These are phyloP conservation scores for Conistra vaccinii DNA, from an alignment of 2,888 invertebrate species.

Conservation along the genomic window DNA sequence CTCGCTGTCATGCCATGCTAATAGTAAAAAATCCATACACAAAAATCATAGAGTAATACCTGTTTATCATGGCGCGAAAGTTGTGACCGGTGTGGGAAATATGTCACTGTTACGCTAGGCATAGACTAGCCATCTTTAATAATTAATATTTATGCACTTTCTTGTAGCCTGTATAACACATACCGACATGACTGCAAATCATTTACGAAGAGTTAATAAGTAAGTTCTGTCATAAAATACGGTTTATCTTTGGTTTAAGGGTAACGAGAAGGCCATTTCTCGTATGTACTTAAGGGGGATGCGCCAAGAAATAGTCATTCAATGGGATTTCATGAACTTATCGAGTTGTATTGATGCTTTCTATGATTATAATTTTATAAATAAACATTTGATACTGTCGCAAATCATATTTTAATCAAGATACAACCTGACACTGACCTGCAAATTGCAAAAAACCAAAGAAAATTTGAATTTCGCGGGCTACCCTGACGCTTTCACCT, in stretches of 20 bases:
- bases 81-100: conserved; percentile 60
- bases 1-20: conserved; percentile 37
- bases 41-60: conserved; percentile 49
- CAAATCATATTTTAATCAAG: too few species aligned
- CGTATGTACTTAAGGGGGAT: too few species aligned
- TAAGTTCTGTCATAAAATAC: background rate
- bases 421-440: too few species aligned
- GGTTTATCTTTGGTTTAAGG: background rate
- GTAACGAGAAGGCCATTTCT: background rate
- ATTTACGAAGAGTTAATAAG: background rate
- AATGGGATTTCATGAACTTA: too few species aligned
- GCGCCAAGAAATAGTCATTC: too few species aligned
- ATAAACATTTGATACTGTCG: too few species aligned
- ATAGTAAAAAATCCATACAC: conserved; percentile 44
- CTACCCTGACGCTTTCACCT: too few species aligned
- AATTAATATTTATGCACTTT: conserved; percentile 61
- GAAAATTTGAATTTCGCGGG: too few species aligned
- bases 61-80: conserved; percentile 57
- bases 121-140: conserved; percentile 50
- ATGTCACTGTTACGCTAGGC: conserved; percentile 57
- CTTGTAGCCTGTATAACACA: conserved; percentile 18
- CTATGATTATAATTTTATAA: too few species aligned
- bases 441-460: too few species aligned
- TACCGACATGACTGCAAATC: background rate
- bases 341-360: too few species aligned